These are phyloP conservation scores for Cephus nigrinus DNA, from an alignment of 2,888 invertebrate species.

Conservation along the genomic window DNA sequence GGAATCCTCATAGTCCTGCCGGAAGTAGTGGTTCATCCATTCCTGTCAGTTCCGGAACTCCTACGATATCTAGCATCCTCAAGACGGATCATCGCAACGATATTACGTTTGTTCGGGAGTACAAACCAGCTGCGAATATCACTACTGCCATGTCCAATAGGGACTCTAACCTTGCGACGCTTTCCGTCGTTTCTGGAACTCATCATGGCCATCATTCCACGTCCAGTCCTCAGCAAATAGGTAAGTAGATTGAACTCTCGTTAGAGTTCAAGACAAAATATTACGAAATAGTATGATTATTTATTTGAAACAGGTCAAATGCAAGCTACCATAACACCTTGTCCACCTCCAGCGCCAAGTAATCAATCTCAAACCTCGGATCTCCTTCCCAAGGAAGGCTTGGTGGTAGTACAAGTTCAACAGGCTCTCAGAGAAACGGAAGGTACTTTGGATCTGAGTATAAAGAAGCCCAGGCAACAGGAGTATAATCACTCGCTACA, in stretches of 20 bases:
- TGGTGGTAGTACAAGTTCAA: slow-evolving; percentile 73
- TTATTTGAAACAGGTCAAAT: slow-evolving; percentile 50
- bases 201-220: slow-evolving; percentile 60
- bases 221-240: slow-evolving; percentile 61
- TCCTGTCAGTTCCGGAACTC: slow-evolving; percentile 67
- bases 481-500: slow-evolving; percentile 62
- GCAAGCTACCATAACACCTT: slow-evolving; percentile 77
- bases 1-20: slow-evolving; percentile 70
- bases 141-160: slow-evolving; percentile 53
- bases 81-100: slow-evolving; percentile 70
- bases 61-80: slow-evolving; percentile 73
- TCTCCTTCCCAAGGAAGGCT: slow-evolving; percentile 72
- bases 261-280: not conserved
- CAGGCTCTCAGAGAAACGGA: slow-evolving; percentile 72
- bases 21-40: slow-evolving; percentile 49
- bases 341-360: slow-evolving; percentile 65
- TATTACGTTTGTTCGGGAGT: slow-evolving; percentile 70
- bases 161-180: slow-evolving; percentile 71
- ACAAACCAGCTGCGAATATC: slow-evolving; percentile 60
- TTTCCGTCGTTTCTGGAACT: slow-evolving; percentile 73
- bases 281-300: not conserved
- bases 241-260: slow-evolving; percentile 31
- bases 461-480: slow-evolving; percentile 75
- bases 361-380: slow-evolving; percentile 63
- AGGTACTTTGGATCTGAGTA: slow-evolving; percentile 80